phyloP scores from a whole-genome alignment of 1,140 invertebrate species.

The Drosophila tropicalis region DNA sequence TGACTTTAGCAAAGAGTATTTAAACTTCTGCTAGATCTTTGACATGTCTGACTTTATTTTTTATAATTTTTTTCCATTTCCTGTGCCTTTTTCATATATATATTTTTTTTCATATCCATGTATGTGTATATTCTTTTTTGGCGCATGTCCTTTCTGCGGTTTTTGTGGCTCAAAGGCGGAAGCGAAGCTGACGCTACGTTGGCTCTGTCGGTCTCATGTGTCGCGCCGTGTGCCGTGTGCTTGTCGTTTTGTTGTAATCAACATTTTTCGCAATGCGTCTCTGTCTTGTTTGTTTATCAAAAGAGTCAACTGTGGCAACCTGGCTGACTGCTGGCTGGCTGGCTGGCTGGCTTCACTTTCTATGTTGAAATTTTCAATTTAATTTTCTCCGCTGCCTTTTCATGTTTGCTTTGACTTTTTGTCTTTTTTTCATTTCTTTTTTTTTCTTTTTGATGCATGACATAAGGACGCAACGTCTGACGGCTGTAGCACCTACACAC shows the following conservation, averaged over 20 bases:
- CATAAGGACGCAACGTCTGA: constrained; percentile 59
- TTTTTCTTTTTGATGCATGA: constrained; percentile 70
- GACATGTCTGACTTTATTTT: background rate
- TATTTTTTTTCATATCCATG: background rate
- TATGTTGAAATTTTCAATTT: constrained; percentile 78
- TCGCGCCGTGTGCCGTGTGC: constrained; percentile 55
- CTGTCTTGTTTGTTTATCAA: constrained; percentile 73
- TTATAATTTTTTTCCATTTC: constrained; percentile 46
- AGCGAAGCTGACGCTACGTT: constrained; percentile 38
- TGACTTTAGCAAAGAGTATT: constrained; percentile 21
- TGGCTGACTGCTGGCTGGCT: constrained; percentile 48
- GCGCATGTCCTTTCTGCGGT: constrained; percentile 72
- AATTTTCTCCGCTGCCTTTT: constrained; percentile 72
- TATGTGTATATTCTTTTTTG: constrained; percentile 47
- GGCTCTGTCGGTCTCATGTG: constrained; percentile 60
- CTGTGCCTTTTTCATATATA: constrained; percentile 22
- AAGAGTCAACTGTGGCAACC: constrained; percentile 78
- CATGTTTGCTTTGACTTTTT: constrained; percentile 76
- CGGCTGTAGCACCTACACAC: constrained; percentile 75
- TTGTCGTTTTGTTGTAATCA: constrained; percentile 65
- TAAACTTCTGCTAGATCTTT: constrained; percentile 5
- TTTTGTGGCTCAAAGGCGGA: constrained; percentile 68
- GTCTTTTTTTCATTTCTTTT: constrained; percentile 33
- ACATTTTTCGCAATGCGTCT: constrained; percentile 67
- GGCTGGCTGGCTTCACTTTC: constrained; percentile 10